These are phyloP conservation scores for Lacerta bilineata DNA, from an alignment of 2,797 vertebrate genomes.

Conservation along the genomic window DNA sequence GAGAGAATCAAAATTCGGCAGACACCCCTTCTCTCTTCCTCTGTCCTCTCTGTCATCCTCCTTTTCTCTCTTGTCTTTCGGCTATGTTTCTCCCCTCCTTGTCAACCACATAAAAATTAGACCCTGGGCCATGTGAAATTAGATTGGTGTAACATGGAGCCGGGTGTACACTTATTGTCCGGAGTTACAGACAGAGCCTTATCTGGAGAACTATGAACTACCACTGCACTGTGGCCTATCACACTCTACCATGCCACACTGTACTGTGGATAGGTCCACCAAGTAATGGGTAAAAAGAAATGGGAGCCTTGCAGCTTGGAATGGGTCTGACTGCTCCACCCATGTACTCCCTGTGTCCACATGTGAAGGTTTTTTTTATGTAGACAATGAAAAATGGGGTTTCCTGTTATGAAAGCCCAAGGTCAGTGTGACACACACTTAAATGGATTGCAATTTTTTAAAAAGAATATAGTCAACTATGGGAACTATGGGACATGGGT, in stretches of 20 bases:
- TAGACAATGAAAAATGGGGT: neutral
- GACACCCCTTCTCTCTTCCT: no score
- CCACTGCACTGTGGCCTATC: neutral
- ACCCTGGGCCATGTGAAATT: no score
- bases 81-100: no score
- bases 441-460: neutral
- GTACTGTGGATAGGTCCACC: neutral
- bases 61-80: no score
- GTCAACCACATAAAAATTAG: no score
- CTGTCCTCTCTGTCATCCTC: no score
- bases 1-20: no score
- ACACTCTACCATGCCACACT: neutral
- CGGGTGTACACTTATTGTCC: no score
- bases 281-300: neutral
- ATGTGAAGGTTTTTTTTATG: neutral
- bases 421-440: neutral
- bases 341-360: neutral
- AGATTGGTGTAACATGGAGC: no score
- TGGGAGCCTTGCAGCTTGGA: neutral
- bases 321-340: neutral
- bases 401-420: neutral
- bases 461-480: neutral
- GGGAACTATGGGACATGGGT: no score
- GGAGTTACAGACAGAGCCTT: no score
- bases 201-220: no score